Percentiles rank a stretch among this genome's conserved stretches.
These are phyloP conservation scores for Watsonalla cultraria DNA, from an alignment of 2,888 invertebrate genomes.

Conservation along the genomic window DNA sequence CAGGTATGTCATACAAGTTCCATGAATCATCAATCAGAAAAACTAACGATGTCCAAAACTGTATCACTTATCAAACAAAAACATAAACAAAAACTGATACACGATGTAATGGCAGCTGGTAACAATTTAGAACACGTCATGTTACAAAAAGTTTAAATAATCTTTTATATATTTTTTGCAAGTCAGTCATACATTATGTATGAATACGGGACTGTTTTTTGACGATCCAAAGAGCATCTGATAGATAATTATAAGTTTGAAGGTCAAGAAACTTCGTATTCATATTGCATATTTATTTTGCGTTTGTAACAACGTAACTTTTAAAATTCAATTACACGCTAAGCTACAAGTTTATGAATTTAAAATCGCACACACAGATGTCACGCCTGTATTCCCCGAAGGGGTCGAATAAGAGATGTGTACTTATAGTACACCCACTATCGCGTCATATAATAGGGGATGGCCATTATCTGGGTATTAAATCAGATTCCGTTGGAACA, in stretches of 20 bases:
- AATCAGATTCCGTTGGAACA: too few species aligned
- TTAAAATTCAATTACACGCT: too few species aligned
- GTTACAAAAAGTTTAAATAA: not conserved
- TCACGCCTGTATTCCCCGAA: too few species aligned
- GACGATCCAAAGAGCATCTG: conserved; percentile 5
- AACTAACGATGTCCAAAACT: not conserved
- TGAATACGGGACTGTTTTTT: not conserved
- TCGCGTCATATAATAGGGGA: too few species aligned
- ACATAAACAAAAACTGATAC: not conserved
- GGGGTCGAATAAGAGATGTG: too few species aligned
- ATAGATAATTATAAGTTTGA: conserved; percentile 9
- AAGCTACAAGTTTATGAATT: too few species aligned
- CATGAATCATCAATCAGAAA: not conserved
- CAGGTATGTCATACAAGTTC: not conserved
- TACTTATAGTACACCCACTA: too few species aligned
- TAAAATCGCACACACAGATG: too few species aligned
- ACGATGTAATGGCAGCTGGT: not conserved
- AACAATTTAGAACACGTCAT: not conserved
- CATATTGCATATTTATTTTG: conserved; percentile 5
- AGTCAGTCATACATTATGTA: not conserved
- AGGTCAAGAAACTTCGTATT: conserved; percentile 27
- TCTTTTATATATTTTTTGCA: not conserved
- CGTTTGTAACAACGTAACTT: too few species aligned
- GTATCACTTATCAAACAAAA: not conserved
- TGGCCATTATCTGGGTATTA: too few species aligned